Base-by-base conservation (phyloP, 1,140 invertebrate genomes). In the Aphelinus certus region DNA sequence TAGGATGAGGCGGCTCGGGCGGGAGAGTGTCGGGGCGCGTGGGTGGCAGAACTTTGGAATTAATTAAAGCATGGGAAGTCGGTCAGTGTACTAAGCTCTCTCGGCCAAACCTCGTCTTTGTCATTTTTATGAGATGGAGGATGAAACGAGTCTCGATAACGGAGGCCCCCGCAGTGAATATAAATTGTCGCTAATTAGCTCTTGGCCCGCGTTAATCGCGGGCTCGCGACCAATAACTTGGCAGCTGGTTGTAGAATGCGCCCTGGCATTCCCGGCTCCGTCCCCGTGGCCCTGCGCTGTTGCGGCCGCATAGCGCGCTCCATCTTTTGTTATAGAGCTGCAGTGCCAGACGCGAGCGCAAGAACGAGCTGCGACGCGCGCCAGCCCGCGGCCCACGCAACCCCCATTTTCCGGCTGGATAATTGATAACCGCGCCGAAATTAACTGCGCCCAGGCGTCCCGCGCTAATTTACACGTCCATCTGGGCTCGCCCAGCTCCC, bases 101-200 rank as follows among this genome's bases (percentile, higher is more conserved):
- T 46, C 45, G 4, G 7, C 58, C 65, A 43, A 43, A 56, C 56
- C 47, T 46, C 2, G 51, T 10, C 7, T 65, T 53, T 65, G 5
- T 9, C 49, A 51, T 49, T 49, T 7, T 53, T 4, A 43, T 10
- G 66, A 10, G 48, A 46, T n/a, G 68, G 62, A 49, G 51, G 4
- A 1, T 1, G 61, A 64, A 71, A 76, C 51, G 58, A 3, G 55
- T 43, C 49, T 72, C 68, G 71, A 76, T 77, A 79, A 76, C 74
- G 56, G 71, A 77, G 71, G 26, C 26, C 68, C 74, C 58, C 63
- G 61, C 63, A 73, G 63, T 75, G 74, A 76, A 74, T 76, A 77
- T 79, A 77, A 79, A 79, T 79, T 75, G 62, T 71, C 43, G 43
- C 62, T 74, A 76, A 79, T 77, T 77, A 79, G 77, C 71, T 79